Base-by-base conservation (phyloP, 2,113 vertebrate genomes). In the Engraulis encrasicolus region DNA sequence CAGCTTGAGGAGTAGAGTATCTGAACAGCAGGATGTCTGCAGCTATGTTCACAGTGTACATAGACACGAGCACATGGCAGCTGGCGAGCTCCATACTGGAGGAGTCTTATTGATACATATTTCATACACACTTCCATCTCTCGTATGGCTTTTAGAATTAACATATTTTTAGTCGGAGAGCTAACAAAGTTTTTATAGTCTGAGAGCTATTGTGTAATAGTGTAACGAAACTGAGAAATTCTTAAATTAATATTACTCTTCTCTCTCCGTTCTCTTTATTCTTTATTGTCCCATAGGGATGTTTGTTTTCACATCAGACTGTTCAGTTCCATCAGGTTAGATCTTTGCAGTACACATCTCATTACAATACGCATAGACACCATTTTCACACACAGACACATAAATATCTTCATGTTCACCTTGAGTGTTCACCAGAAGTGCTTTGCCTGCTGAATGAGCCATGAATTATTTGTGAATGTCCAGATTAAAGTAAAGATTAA, bases 361-460 rank as follows among this genome's bases (percentile, higher is more conserved):
- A n/a, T n/a, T n/a, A n/a, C n/a, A n/a, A n/a, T n/a, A n/a, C n/a
- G n/a, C n/a, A n/a, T n/a, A n/a, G n/a, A n/a, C n/a, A n/a, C n/a
- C n/a, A n/a, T n/a, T n/a, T n/a, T n/a, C n/a, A n/a, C n/a, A n/a
- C n/a, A n/a, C n/a, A n/a, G n/a, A n/a, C n/a, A n/a, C n/a, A n/a
- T n/a, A 92, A 90, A 92, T 90, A 90, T 92, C 91, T 93, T 89
- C 49, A 19, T 80, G 17, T 66, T n/a, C n/a, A n/a, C 15, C 86
- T 34, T 52, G 71, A 34, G 34, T 71, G 52, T 49, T 84, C 50
- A 89, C 90, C 84, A 92, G 61, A 93, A 93, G 92, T 90, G 87
- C 89, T 90, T 27, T 6, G 85, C 90, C 85, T 85, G 81, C 89
- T 85, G 92, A 91, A 92, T 93, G 87, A 92, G 89, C 86, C 92